Base-by-base conservation (phyloP, 2,797 vertebrate species). In the Anomalospiza imberbis region DNA sequence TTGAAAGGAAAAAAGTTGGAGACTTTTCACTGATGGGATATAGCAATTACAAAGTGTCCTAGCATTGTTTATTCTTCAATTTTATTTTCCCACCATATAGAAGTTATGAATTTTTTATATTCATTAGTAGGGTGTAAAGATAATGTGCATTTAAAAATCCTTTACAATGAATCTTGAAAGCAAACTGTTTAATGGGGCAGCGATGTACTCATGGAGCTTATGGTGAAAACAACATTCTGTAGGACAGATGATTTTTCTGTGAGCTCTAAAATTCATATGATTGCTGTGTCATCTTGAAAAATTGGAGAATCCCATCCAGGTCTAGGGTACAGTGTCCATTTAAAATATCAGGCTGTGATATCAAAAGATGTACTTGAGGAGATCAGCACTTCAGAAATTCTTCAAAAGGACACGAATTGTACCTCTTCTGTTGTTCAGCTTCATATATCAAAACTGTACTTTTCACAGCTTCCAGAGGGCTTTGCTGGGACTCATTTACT, bases 401-500 rank as follows among this genome's bases (percentile, higher is more conserved):
- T 91, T 95, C 61, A 87, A 70, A 90, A 88, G 74, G 22, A 71
- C 28, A 40, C 28, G 60, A 66, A 44, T 47, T 70, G 25, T 55
- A 54, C 44, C 38, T 28, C 26, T 66, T 94, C 55, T 76, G 62
- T 90, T 79, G 11, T 79, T 91, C 66, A 85, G 48, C 42, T 94
- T 87, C 53, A 51, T 85, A 32, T 82, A 57, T 82, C 90, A 95
- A 95, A 91, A 79, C 3, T 34, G 17, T 61, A 42, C 45, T 85
- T 74, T 85, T 86, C 80, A 38, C 45, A 85, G 58, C 70, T 94
- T 95, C 66, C 91, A 90, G 67, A 85, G 71, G 58, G 77, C 65
- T 95, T 92, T 89, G 61, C 80, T 87, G 31, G 71, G 63, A 85
- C 60, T 94, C 86, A 95, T 95, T 94, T 91, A 57, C 67, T 89